Percentiles rank a stretch among this genome's conserved stretches.
Conservation (phyloP, 2,888 invertebrate species). For the Thysanoteuthis rhombus region DNA sequence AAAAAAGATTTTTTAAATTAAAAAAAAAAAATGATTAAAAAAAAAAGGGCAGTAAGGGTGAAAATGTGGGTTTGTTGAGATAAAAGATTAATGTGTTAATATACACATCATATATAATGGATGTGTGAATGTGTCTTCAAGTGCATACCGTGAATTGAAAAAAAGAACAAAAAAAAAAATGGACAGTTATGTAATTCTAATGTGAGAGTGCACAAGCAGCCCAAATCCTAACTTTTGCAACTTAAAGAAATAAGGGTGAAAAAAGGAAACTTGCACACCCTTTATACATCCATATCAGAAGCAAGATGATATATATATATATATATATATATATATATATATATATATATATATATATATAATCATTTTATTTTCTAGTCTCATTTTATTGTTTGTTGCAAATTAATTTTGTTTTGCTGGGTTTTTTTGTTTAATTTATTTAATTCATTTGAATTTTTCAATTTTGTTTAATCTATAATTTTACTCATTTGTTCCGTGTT, state of each 20-base stretch:
- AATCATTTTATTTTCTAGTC: too few species aligned
- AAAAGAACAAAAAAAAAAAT: neutral
- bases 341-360: too few species aligned
- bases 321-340: neutral
- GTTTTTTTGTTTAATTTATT: neutral
- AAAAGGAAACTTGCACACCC: neutral
- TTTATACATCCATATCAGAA: neutral
- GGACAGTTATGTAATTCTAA: neutral
- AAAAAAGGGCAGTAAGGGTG: neutral
- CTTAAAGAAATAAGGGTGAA: neutral
- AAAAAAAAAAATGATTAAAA: neutral
- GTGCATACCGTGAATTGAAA: neutral
- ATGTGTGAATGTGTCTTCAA: neutral
- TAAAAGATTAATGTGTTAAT: neutral
- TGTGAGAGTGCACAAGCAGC: neutral
- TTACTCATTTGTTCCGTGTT: neutral
- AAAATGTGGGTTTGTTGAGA: neutral
- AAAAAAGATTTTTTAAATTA: neutral
- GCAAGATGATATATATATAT: neutral
- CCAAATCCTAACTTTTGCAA: neutral
- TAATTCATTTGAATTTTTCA: neutral
- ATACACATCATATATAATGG: neutral
- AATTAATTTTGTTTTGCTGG: too few species aligned
- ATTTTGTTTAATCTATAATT: neutral
- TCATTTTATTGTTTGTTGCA: too few species aligned